These are phyloP conservation scores for Bathynomus jamesi DNA, from an alignment of 1,140 invertebrate genomes.

Conservation along the genomic window DNA sequence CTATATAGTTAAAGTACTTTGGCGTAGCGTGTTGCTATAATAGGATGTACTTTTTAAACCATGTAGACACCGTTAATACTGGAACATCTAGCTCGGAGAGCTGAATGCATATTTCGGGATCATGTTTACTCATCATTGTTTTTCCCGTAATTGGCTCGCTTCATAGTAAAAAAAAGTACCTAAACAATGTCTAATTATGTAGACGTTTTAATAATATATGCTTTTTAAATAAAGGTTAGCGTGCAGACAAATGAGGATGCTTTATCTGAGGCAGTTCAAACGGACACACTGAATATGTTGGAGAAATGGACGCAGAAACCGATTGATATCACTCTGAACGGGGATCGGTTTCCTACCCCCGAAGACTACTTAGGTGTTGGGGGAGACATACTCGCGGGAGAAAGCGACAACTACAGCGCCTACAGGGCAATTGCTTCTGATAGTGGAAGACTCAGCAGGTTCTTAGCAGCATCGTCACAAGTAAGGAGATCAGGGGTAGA, in stretches of 20 bases:
- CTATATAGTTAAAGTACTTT: background rate
- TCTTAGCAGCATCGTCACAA: slow-evolving; percentile 31
- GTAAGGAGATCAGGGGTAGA: slow-evolving; percentile 10
- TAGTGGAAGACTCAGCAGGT: slow-evolving; percentile 20
- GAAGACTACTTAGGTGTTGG: slow-evolving; percentile 47
- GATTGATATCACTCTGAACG: slow-evolving; percentile 40
- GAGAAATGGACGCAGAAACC: slow-evolving; percentile 74
- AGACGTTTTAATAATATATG: no score
- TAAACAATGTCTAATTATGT: no score
- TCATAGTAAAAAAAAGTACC: no score
- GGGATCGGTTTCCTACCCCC: slow-evolving; percentile 25
- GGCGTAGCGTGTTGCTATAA: no score
- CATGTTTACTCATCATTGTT: no score
- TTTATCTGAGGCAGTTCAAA: slow-evolving; percentile 61
- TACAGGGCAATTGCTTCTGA: background rate
- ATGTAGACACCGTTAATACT: no score
- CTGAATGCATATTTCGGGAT: no score
- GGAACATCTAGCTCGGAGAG: no score
- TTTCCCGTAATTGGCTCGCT: no score
- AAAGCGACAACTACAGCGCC: slow-evolving; percentile 40
- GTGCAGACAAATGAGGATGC: slow-evolving; percentile 61
- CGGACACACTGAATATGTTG: slow-evolving; percentile 51
- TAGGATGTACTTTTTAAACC: no score
- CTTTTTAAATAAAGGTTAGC: no score
- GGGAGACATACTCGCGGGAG: slow-evolving; percentile 40